phyloP scores from a whole-genome alignment of 2,113 vertebrate species.

The Pseudorasbora parva region DNA sequence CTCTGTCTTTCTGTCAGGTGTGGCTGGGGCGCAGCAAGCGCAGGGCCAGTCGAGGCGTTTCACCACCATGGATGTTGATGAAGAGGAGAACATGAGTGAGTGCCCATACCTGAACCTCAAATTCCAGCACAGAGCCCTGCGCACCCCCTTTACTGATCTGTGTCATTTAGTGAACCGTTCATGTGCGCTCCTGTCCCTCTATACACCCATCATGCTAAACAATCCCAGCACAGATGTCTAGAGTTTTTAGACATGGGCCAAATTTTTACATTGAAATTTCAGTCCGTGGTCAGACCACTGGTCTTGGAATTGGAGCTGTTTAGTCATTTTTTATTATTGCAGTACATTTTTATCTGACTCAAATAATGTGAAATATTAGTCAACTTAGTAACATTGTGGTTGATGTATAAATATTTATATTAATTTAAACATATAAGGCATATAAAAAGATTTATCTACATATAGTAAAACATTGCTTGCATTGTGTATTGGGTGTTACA shows the following conservation, averaged over 20 bases:
- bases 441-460: not conserved
- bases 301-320: no score
- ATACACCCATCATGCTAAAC: not conserved
- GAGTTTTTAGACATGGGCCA: not conserved
- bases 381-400: not conserved
- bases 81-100: constrained; percentile 99
- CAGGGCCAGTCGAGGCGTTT: constrained; percentile 76
- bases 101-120: constrained; percentile 47
- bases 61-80: constrained; percentile 88
- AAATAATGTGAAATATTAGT: not conserved
- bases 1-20: constrained; percentile 78
- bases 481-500: no score
- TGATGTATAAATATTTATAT: not conserved
- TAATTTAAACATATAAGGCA: not conserved
- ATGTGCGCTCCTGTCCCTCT: not conserved
- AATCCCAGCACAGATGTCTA: not conserved
- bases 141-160: not conserved
- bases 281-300: not conserved
- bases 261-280: not conserved
- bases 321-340: no score
- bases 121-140: not conserved
- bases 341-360: not conserved
- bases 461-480: not conserved
- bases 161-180: not conserved
- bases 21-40: constrained; percentile 73